A percentile compares a stretch with the other conserved stretches of the same genome.
phyloP scores from a whole-genome alignment of 2,888 invertebrate species.

The Sturmia bella region DNA sequence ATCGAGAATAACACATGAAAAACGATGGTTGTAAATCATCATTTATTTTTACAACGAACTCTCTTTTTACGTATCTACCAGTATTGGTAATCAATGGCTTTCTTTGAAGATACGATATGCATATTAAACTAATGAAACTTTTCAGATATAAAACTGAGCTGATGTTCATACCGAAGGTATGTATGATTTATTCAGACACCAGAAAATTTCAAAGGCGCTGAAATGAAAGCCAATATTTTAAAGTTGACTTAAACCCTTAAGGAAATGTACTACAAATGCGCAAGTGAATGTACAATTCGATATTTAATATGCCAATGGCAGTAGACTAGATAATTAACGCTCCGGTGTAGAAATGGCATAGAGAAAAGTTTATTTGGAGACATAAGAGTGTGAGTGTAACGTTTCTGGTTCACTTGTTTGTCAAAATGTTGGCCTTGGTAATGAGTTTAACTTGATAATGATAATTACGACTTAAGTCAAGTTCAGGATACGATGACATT shows the following conservation, averaged over 20 bases:
- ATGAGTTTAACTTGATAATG: conserved; percentile 77
- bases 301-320: conserved; percentile 41
- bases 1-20: too few species aligned
- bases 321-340: conserved; percentile 56
- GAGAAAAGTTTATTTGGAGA: conserved; percentile 15
- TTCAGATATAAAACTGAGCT: too few species aligned
- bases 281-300: conserved; percentile 1
- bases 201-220: background rate
- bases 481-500: conserved; percentile 48
- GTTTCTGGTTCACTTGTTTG: conserved; percentile 54
- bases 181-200: too few species aligned
- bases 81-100: too few species aligned
- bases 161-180: too few species aligned
- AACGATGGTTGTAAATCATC: too few species aligned
- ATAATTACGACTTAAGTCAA: conserved; percentile 73
- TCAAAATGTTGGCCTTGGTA: conserved; percentile 74
- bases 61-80: too few species aligned
- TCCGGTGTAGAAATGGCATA: conserved; percentile 2
- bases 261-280: background rate
- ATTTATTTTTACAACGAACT: too few species aligned
- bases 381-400: background rate
- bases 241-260: conserved; percentile 23
- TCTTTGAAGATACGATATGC: too few species aligned
- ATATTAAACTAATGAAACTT: too few species aligned
- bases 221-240: conserved; percentile 33